Percentiles rank a stretch among this genome's conserved stretches.
Evolutionary conservation across 2,797 vertebrate species (phyloP).

Genomic region (Scolopax bukidnonensis): DNA sequence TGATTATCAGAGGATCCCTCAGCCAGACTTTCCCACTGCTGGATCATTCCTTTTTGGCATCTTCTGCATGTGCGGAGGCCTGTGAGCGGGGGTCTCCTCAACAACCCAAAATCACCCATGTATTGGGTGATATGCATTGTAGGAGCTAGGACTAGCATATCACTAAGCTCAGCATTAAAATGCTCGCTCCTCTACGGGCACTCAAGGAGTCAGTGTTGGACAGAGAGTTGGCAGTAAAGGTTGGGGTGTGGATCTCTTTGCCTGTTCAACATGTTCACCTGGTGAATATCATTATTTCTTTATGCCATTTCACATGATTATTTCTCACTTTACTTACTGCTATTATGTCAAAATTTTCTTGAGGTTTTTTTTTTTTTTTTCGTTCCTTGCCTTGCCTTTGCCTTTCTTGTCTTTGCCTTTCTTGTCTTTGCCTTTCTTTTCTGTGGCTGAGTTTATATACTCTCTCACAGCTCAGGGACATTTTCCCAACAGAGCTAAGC

Average conservation of each 20-base stretch:
- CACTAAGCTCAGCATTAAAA: not conserved
- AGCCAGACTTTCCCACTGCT: not conserved
- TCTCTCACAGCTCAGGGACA: not conserved
- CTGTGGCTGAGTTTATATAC: not conserved
- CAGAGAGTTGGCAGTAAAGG: accelerated
- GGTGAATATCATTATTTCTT: not conserved
- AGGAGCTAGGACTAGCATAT: not conserved
- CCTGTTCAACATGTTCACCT: not conserved
- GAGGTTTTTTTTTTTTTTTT: not conserved
- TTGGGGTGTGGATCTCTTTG: not conserved
- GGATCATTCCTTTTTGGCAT: not conserved
- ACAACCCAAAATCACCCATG: not conserved
- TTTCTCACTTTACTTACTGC: not conserved
- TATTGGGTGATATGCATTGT: no score
- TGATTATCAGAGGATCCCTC: not conserved
- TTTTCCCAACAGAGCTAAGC: not conserved
- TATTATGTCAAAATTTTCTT: not conserved
- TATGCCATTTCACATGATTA: not conserved
- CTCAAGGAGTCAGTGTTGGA: no score
- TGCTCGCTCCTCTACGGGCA: not conserved
- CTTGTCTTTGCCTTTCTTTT: not conserved
- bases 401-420: not conserved
- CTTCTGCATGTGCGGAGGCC: not conserved
- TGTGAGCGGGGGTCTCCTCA: not conserved
- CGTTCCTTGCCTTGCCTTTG: not conserved